Conservation (phyloP, 2,888 invertebrate species). For the Chymomyza amoena region DNA sequence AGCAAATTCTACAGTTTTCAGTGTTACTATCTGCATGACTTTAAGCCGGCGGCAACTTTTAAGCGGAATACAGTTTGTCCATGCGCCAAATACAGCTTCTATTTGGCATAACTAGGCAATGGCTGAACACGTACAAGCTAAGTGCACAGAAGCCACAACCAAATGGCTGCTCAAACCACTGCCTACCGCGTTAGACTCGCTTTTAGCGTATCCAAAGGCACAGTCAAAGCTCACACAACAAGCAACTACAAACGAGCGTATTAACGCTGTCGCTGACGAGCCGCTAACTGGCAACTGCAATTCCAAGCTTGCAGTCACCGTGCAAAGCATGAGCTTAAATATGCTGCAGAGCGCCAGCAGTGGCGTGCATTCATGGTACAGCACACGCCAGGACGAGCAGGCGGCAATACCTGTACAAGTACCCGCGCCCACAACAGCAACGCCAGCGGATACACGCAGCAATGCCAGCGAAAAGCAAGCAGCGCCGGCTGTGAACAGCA, state of each 20-base stretch:
- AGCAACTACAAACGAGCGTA: neutral
- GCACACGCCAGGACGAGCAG: conserved; percentile 21
- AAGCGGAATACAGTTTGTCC: neutral
- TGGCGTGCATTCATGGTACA: conserved; percentile 38
- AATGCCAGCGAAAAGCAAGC: neutral
- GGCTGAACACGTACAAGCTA: conserved; percentile 30
- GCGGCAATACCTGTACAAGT: conserved; percentile 9
- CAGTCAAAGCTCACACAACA: neutral
- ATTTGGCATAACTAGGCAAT: conserved; percentile 15
- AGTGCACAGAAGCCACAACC: conserved; percentile 21
- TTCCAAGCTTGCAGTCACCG: conserved; percentile 36
- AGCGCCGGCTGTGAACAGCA: neutral
- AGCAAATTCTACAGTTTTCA: neutral
- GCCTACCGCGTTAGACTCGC: neutral
- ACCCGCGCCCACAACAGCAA: conserved; percentile 6
- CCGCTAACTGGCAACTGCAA: conserved; percentile 33
- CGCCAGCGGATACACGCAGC: conserved; percentile 7
- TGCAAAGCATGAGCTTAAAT: conserved; percentile 39
- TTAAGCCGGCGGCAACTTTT: neutral
- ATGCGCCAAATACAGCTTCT: conserved; percentile 22
- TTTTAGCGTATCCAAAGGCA: neutral
- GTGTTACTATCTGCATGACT: neutral
- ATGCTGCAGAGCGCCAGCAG: conserved; percentile 26
- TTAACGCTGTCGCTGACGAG: conserved; percentile 9
- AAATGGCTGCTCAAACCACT: neutral